A percentile compares a stretch with the other conserved stretches of the same genome.
phyloP scores from a whole-genome alignment of 2,888 invertebrate species.

The Heterodera filipjevi region DNA sequence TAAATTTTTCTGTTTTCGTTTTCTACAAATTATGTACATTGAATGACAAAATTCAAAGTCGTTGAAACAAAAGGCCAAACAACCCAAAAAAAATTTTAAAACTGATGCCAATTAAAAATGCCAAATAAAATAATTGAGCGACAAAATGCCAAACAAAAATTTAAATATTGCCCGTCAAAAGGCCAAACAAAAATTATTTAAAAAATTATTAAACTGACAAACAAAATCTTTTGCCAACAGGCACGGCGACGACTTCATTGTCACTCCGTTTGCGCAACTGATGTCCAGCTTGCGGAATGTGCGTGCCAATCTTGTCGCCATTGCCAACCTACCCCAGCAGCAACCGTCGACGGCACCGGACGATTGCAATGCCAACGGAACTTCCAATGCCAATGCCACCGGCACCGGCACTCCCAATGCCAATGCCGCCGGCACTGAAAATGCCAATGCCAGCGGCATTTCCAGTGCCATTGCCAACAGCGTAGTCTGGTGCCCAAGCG shows the following conservation, averaged over 20 bases:
- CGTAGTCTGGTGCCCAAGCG: neutral
- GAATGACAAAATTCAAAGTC: no score
- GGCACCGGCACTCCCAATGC: conserved; percentile 37
- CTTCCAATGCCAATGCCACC: conserved; percentile 7
- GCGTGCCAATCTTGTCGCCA: conserved; percentile 93
- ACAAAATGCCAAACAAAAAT: no score
- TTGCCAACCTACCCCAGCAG: conserved; percentile 77
- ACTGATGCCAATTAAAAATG: no score
- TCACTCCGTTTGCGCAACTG: conserved; percentile 99
- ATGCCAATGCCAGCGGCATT: conserved; percentile 34
- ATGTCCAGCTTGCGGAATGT: conserved; percentile 97
- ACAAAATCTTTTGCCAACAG: conserved; percentile 7
- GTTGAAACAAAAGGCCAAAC: no score
- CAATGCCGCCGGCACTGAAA: conserved; percentile 10
- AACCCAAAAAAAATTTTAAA: no score
- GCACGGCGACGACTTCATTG: conserved; percentile 72
- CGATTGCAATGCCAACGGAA: conserved; percentile 21
- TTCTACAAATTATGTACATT: no score
- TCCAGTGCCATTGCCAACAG: conserved; percentile 6
- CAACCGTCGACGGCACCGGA: neutral
- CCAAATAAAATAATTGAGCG: no score
- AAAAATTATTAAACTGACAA: no score
- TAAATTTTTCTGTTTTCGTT: no score
- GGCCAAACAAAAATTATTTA: neutral
- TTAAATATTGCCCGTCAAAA: neutral